phyloP scores from a whole-genome alignment of 2,888 invertebrate species.

The Lymantria dispar region DNA sequence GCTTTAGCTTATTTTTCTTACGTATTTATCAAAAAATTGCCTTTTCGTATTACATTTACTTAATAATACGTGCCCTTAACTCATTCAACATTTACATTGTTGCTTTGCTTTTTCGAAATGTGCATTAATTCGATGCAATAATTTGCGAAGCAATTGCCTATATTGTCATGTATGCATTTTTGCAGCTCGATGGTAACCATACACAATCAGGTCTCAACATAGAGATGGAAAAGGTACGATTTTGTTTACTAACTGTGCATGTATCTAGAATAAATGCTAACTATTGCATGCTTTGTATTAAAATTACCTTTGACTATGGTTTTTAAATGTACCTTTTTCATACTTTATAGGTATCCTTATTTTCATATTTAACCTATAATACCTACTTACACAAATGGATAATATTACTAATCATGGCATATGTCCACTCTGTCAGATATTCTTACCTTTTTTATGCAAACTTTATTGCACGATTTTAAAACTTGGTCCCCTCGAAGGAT shows the following conservation, averaged over 20 bases:
- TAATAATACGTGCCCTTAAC: not conserved
- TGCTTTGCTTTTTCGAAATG: slow-evolving; percentile 46
- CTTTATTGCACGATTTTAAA: not conserved
- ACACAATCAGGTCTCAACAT: slow-evolving; percentile 79
- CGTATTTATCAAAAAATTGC: not conserved
- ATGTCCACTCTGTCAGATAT: not conserved
- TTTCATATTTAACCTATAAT: slow-evolving; percentile 21
- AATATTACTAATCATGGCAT: not conserved
- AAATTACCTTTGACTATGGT: slow-evolving; percentile 20
- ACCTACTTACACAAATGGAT: not conserved
- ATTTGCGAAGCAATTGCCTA: slow-evolving; percentile 52
- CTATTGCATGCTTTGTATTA: slow-evolving; percentile 39
- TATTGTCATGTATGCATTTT: slow-evolving; percentile 75
- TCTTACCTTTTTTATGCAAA: not conserved
- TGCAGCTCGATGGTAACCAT: slow-evolving; percentile 81
- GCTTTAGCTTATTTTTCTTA: not conserved
- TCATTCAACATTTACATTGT: slow-evolving; percentile 23
- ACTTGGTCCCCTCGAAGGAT: too few species aligned
- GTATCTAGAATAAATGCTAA: slow-evolving; percentile 12
- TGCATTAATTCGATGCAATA: slow-evolving; percentile 44
- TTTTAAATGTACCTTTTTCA: slow-evolving; percentile 70
- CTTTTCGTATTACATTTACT: not conserved
- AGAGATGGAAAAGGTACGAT: slow-evolving; percentile 83
- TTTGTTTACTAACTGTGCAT: slow-evolving; percentile 72
- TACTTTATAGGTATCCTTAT: slow-evolving; percentile 50